phyloP scores from a whole-genome alignment of 2,888 invertebrate species.

The Cerceris rybyensis region DNA sequence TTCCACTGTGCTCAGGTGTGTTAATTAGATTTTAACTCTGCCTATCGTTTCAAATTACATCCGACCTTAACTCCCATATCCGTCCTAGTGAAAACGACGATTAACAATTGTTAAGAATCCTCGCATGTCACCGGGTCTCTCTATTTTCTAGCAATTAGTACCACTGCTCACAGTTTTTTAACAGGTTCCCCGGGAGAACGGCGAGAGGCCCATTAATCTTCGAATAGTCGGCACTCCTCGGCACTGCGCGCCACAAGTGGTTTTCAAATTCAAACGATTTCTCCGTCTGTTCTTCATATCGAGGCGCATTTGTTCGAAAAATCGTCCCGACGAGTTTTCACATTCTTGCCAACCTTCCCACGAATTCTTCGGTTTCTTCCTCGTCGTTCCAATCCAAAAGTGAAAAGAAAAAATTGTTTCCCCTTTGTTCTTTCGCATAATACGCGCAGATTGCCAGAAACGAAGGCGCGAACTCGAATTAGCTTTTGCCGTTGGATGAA shows the following conservation, averaged over 20 bases:
- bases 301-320: conserved; percentile 2
- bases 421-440: conserved; percentile 26
- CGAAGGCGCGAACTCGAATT: conserved; percentile 63
- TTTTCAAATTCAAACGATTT: conserved; percentile 57
- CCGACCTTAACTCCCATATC: neutral
- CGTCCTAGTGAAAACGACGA: conserved; percentile 19
- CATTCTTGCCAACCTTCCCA: neutral
- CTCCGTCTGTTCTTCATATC: conserved; percentile 2
- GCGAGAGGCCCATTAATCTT: conserved; percentile 52
- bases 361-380: conserved; percentile 10
- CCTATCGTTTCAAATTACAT: conserved; percentile 1
- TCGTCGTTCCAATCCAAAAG: neutral
- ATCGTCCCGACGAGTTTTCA: neutral
- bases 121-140: conserved; percentile 22
- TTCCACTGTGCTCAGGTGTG: too few species aligned
- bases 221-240: conserved; percentile 13
- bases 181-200: conserved; percentile 14
- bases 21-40: conserved; percentile 27
- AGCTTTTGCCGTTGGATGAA: conserved; percentile 47
- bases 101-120: conserved; percentile 23
- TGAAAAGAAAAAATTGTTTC: conserved; percentile 8
- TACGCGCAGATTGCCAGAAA: conserved; percentile 20
- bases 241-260: conserved; percentile 54
- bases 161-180: conserved; percentile 9
- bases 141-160: conserved; percentile 41